Evolutionary conservation across 2,113 vertebrate species (phyloP), one percentile per base, ranked within the genome.

Genomic region (Ornithorhynchus anatinus): DNA sequence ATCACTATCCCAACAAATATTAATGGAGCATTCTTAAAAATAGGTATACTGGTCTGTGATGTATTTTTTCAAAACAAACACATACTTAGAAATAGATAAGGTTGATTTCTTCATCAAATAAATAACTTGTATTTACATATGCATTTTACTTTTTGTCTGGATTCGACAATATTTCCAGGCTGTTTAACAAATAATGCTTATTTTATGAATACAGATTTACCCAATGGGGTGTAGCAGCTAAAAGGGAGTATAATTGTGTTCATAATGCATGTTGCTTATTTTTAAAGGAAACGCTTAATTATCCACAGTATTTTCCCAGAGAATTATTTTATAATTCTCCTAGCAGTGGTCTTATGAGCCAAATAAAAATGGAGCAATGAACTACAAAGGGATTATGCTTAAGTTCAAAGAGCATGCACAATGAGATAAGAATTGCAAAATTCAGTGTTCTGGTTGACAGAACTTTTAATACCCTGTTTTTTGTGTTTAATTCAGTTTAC

Each of bases 281-380:
- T 74, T 48, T 62, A 40, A 79, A 79, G 64, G 17, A 69, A 59
- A 16, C 14, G 3, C 3, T 66, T 82, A 71, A 65, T 58, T 59
- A 11, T 59, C 13, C 39, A 61, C 75, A 51, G 12, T 43, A 43
- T 81, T 79, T 71, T 58, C 37, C 13, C 29, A 74, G 23, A 69
- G 59, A 81, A 68, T 79, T 53, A 56, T 25, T 69, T 59, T 52
- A 62, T 77, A 72, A 69, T 72, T 25, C 15, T 60, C 45, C 10
- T 10, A 51, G 31, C 59, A 10, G 14, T 39, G 74, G 45, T 2
- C 33, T 69, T 72, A 3, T 8, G 61, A 59, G 22, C 29, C 32
- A 7, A 61, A 43, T 32, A 75, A 62, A 53, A 77, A 69, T 39
- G 15, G 16, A 27, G 23, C 4, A 10, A 8, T 66, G 58, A 61